Base-by-base conservation (phyloP, 2,113 vertebrate species). In the Oncorhynchus masou region DNA sequence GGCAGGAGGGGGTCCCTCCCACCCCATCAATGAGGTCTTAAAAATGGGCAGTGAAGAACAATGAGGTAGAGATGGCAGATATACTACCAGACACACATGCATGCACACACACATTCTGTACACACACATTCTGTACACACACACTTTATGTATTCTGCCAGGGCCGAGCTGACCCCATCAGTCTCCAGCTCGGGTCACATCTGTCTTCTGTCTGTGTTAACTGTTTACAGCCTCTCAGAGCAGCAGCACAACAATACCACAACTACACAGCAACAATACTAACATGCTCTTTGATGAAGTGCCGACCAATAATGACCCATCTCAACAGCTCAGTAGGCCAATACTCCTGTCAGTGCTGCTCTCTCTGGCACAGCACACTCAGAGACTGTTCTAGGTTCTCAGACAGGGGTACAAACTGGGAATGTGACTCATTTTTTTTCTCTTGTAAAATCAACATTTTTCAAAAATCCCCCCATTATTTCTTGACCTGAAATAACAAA, bases 231-330 rank as follows among this genome's bases (percentile, higher is more conserved):
- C 68, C 68, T 54, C 77, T 54, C 77, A 39, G 31, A 29, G 59
- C 39, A 71, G 70, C 24, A 62, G 69, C 49, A 29, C 20, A 68
- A 78, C 39, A 51, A 73, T 24, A 57, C 72, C 15, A 29, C 78
- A 49, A 54, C 29, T 60, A 70, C n/a, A 60, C 71, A 39, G 45
- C n/a, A 72, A 78, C 39, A 51, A 73, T 48, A 27, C 68, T 20
- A 27, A 78, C 59, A 51, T 19, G 54, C 39, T 22, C 34, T 48
- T 77, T 77, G 60, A 82, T 79, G 39, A 69, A 85, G 72, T 78
- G 57, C 73, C 65, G 65, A 71, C 25, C 72, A 39, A 39, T 76
- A 73, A 78, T 8, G 22, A 31, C 22, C 29, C 29, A 54, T 62
- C 59, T 54, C 15, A 62, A 62, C 59, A 62, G 59, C 59, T 16